phyloP scores from a whole-genome alignment of 2,888 invertebrate genomes.

The Helleia helle region DNA sequence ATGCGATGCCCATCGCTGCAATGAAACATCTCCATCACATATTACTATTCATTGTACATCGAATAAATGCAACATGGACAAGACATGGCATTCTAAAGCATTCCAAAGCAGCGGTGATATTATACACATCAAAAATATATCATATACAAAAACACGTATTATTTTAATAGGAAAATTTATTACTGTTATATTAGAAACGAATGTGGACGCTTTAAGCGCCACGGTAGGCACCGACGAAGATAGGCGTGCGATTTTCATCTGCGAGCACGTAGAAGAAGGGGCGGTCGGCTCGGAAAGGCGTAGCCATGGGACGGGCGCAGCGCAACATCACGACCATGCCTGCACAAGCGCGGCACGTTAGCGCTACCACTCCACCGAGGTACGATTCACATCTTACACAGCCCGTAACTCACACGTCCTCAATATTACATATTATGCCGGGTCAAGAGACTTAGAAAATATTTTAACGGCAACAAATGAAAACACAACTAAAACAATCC shows the following conservation, averaged over 20 bases:
- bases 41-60: neutral
- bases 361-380: neutral
- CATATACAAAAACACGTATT: neutral
- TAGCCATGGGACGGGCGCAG: constrained; percentile 36
- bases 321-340: constrained; percentile 61
- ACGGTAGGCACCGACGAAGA: constrained; percentile 46
- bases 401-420: no score
- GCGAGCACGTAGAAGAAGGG: constrained; percentile 52
- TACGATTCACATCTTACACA: neutral
- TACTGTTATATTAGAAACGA: no score
- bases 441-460: no score
- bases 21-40: constrained; percentile 22
- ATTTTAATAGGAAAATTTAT: no score
- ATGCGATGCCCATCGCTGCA: constrained; percentile 40
- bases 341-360: constrained; percentile 27
- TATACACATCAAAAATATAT: neutral
- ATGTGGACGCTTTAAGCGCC: constrained; percentile 23
- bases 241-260: constrained; percentile 28
- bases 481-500: no score
- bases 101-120: constrained; percentile 1
- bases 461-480: no score
- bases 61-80: neutral
- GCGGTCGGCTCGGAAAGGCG: constrained; percentile 48
- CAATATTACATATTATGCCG: no score
- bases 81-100: constrained; percentile 10